phyloP scores from a whole-genome alignment of 2,113 vertebrate genomes.

The Actenoides hombroni region DNA sequence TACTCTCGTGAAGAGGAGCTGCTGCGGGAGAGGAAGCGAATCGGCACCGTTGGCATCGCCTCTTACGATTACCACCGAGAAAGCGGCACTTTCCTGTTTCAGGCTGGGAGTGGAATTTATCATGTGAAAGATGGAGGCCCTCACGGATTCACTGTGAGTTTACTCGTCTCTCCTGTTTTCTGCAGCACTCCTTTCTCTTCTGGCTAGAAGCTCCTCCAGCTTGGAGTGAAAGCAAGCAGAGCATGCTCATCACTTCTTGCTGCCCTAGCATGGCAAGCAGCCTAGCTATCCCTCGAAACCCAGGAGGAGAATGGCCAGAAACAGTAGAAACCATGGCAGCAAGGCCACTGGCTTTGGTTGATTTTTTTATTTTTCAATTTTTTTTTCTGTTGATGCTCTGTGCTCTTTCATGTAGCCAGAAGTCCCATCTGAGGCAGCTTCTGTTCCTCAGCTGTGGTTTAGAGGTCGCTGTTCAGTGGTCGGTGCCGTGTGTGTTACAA shows the following conservation, averaged over 20 bases:
- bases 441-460: not conserved
- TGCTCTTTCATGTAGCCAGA: not conserved
- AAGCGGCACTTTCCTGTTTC: slow-evolving; percentile 82
- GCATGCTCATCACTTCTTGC: not conserved
- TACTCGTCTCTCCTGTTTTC: not conserved
- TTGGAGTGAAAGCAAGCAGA: not conserved
- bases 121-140: slow-evolving; percentile 80
- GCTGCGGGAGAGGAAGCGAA: slow-evolving; percentile 81
- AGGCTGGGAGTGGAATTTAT: slow-evolving; percentile 79
- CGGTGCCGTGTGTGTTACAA: not conserved
- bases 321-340: not conserved
- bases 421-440: not conserved
- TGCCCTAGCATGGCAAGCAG: not conserved
- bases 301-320: not conserved
- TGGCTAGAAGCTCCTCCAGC: not conserved
- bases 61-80: slow-evolving; percentile 81
- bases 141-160: slow-evolving; percentile 82
- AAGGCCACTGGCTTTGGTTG: not conserved
- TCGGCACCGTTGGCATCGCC: slow-evolving; percentile 80
- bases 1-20: slow-evolving; percentile 84
- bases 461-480: not conserved
- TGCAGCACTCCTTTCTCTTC: not conserved
- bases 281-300: not conserved
- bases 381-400: not conserved
- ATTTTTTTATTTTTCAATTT: not conserved